Evolutionary conservation across 2,113 vertebrate species (phyloP).

Genomic region (Paraplagusia blochii): DNA sequence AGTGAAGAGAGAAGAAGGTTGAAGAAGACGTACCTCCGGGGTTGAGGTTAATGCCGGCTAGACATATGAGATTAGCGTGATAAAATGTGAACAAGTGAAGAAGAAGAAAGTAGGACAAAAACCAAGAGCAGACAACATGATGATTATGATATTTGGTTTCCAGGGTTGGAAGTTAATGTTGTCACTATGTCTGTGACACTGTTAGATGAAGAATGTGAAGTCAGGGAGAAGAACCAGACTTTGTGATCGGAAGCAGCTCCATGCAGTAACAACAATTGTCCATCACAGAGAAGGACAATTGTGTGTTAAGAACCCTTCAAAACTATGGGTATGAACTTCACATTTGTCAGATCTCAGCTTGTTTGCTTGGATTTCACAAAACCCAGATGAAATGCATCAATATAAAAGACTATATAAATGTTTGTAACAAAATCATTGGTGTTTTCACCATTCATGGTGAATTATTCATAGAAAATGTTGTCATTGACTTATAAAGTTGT

Average conservation of each 20-base stretch:
- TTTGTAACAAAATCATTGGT: too few species aligned
- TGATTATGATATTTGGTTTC: conserved; percentile 14
- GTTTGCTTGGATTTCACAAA: too few species aligned
- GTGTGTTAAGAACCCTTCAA: conserved; percentile 55
- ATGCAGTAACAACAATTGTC: conserved; percentile 31
- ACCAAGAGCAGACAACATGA: conserved; percentile 19
- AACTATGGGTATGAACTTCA: too few species aligned
- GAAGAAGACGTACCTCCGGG: conserved; percentile 49
- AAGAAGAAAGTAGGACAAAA: conserved; percentile 19
- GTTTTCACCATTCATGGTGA: too few species aligned
- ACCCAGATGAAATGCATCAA: too few species aligned
- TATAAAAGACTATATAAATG: too few species aligned
- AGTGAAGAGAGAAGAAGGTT: background rate
- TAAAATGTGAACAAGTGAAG: conserved; percentile 11
- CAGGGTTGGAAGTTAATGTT: background rate
- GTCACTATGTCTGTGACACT: too few species aligned
- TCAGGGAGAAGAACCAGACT: background rate
- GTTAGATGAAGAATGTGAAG: background rate
- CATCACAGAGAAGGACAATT: conserved; percentile 47
- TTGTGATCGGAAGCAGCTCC: conserved; percentile 28
- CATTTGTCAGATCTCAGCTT: too few species aligned
- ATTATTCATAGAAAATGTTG: too few species aligned
- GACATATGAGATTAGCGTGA: conserved; percentile 34
- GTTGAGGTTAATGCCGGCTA: conserved; percentile 33
- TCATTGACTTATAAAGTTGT: too few species aligned